phyloP scores from a whole-genome alignment of 92 coral and sea anemone species.

The Phymanthus crucifer region DNA sequence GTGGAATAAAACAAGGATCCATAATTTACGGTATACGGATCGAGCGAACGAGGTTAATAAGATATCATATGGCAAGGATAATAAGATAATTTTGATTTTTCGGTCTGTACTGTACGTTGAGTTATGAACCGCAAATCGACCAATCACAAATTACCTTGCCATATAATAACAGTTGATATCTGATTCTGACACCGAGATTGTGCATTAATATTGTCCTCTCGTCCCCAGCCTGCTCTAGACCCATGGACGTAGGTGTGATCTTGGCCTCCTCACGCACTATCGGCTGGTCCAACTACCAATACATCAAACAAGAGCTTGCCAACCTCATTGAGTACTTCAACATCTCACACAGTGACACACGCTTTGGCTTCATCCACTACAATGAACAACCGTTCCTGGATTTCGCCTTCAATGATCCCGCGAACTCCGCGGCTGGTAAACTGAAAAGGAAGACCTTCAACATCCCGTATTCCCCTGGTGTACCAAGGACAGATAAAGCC shows the following conservation, averaged over 20 bases:
- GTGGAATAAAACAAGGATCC: too few relatives aligned
- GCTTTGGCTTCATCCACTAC: conserved; percentile 83
- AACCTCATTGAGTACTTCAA: conserved; percentile 76
- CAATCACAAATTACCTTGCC: too few relatives aligned
- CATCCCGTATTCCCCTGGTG: conserved; percentile 69
- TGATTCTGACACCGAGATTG: too few relatives aligned
- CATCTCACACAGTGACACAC: conserved; percentile 76
- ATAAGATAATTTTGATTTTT: too few relatives aligned
- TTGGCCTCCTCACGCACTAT: conserved; percentile 74
- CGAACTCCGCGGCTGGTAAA: conserved; percentile 53
- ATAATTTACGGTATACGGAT: too few relatives aligned
- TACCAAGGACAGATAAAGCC: conserved; percentile 80
- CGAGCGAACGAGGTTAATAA: too few relatives aligned
- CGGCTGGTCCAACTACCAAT: conserved; percentile 65
- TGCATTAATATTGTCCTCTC: too few relatives aligned
- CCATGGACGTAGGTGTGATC: conserved; percentile 77
- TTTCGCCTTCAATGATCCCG: conserved; percentile 65
- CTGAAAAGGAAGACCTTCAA: conserved; percentile 69
- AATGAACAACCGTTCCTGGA: conserved; percentile 71
- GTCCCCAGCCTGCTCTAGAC: conserved; percentile 69
- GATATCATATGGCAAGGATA: too few relatives aligned
- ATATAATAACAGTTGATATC: too few relatives aligned
- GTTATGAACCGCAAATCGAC: too few relatives aligned
- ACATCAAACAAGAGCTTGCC: conserved; percentile 61
- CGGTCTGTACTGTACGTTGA: too few relatives aligned